Evolutionary conservation across 2,113 vertebrate species (phyloP).

Genomic region (Phainopepla nitens): DNA sequence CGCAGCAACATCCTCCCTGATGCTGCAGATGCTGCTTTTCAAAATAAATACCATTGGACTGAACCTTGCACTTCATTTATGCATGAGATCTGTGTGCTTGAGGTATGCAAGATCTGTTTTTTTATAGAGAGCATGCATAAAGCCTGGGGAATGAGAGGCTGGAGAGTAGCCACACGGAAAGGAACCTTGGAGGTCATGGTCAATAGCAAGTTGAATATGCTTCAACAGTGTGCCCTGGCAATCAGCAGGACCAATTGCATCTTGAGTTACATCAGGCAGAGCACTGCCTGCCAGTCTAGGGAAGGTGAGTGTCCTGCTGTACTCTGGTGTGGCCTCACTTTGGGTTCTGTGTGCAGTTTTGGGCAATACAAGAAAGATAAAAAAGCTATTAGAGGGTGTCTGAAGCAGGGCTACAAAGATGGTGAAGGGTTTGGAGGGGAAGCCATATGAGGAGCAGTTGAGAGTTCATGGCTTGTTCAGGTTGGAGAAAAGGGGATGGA

Average conservation of each 20-base stretch:
- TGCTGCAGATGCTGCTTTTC: not conserved
- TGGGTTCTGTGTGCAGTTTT: not conserved
- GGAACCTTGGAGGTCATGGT: not conserved
- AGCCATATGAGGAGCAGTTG: not conserved
- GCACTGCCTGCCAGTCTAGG: not conserved
- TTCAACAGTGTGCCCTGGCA: not conserved
- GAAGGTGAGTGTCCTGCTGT: not conserved
- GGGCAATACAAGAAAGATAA: not conserved
- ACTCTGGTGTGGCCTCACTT: not conserved
- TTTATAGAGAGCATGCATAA: not conserved
- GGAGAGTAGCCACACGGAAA: not conserved
- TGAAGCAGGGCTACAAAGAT: not conserved
- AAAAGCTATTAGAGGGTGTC: not conserved
- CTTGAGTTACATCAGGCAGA: not conserved
- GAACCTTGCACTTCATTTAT: not conserved
- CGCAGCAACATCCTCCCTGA: not conserved
- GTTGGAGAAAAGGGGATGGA: not conserved
- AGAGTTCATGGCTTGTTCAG: not conserved
- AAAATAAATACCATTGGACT: not conserved
- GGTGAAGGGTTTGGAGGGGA: not conserved
- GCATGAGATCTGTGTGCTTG: not conserved
- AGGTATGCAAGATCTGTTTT: not conserved
- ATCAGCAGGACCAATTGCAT: not conserved
- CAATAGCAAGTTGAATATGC: not conserved
- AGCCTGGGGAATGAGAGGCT: not conserved